A percentile compares a stretch with the other conserved stretches of the same genome.
Conservation (phyloP, 2,797 vertebrate genomes). For the Sylvia borin region DNA sequence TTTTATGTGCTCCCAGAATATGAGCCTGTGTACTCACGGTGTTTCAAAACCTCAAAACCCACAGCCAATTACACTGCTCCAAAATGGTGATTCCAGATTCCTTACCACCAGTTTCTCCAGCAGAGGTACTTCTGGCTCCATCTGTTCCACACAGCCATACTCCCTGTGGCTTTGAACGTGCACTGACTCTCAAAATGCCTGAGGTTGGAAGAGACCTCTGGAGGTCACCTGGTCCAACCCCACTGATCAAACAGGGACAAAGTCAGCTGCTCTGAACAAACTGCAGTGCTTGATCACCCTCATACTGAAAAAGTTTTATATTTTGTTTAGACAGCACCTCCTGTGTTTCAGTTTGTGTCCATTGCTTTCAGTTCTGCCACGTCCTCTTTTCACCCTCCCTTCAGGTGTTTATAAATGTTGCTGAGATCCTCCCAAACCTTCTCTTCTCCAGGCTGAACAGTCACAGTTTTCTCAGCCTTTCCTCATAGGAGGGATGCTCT, state of each 20-base stretch:
- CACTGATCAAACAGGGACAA: not conserved
- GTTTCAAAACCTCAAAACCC: conserved; percentile 53
- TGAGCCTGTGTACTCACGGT: not conserved
- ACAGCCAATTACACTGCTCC: not conserved
- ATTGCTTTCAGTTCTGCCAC: not conserved
- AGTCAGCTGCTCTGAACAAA: not conserved
- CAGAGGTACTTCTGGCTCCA: conserved; percentile 37
- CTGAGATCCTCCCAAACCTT: not conserved
- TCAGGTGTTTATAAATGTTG: not conserved
- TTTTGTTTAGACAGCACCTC: not conserved
- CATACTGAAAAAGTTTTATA: not conserved
- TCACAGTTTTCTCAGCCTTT: not conserved
- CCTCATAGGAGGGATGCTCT: not conserved
- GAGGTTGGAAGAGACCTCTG: not conserved
- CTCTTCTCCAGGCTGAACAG: not conserved
- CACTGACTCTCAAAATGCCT: not conserved
- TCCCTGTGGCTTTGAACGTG: not conserved
- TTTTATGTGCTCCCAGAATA: conserved; percentile 23
- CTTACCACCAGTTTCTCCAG: conserved; percentile 34
- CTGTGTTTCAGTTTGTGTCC: not conserved
- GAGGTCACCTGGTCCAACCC: not conserved
- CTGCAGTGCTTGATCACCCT: not conserved
- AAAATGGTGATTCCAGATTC: conserved; percentile 34
- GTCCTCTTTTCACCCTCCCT: not conserved
- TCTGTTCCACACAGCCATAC: not conserved